Conservation (phyloP, 2,113 vertebrate species). For the Pseudopipra pipra region DNA sequence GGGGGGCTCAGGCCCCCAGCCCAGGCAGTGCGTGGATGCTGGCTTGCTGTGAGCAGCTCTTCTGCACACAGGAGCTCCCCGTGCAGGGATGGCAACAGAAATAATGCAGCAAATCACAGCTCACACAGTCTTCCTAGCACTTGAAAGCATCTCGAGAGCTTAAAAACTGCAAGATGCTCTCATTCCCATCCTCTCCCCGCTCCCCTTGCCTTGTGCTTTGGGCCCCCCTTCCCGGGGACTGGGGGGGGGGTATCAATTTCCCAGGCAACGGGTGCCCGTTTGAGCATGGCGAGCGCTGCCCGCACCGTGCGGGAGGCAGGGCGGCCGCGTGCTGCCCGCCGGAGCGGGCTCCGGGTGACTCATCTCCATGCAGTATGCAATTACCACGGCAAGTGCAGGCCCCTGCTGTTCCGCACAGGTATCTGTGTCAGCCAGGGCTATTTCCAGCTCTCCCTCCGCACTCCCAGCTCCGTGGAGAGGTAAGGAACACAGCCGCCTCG, state of each 20-base stretch:
- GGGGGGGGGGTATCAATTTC: background rate
- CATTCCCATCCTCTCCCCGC: background rate
- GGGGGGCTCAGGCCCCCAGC: background rate
- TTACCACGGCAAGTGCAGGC: slow-evolving; percentile 42
- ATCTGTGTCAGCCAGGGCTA: slow-evolving; percentile 63
- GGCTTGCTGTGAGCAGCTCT: background rate
- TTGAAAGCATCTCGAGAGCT: slow-evolving; percentile 50
- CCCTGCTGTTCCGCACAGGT: slow-evolving; percentile 60
- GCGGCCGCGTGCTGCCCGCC: slow-evolving; percentile 24
- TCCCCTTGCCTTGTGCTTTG: background rate
- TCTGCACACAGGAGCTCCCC: background rate
- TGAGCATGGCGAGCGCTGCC: background rate
- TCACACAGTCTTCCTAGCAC: background rate
- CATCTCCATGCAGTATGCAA: slow-evolving; percentile 57
- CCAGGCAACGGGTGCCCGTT: background rate
- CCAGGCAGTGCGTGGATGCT: background rate
- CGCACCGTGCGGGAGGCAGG: background rate
- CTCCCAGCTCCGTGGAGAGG: slow-evolving; percentile 23
- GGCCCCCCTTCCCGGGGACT: background rate
- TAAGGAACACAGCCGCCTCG: background rate
- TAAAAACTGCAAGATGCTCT: slow-evolving; percentile 41
- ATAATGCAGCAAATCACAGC: slow-evolving; percentile 59
- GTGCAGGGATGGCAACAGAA: slow-evolving; percentile 14
- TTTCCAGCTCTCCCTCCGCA: slow-evolving; percentile 25
- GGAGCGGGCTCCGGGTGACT: slow-evolving; percentile 49